Evolutionary conservation across 2,888 invertebrate genomes (phyloP), one percentile per base, ranked within the genome.

Genomic region (Nomada fucata): DNA sequence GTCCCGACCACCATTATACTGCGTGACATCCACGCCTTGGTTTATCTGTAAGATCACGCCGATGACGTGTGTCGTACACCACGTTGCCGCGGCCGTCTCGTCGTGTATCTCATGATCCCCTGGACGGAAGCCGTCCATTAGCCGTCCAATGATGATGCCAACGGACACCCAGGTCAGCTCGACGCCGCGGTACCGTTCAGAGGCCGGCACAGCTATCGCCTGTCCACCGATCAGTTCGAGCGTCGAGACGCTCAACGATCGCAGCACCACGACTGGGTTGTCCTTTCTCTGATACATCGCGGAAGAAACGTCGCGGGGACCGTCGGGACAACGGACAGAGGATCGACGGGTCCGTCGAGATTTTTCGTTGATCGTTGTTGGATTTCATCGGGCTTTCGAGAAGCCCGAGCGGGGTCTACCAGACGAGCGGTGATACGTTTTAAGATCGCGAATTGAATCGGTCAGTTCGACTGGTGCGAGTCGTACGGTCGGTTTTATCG

Each of bases 81-180:
- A 71, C 75, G 79, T 71, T 78, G 73, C 67, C 64, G 77, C 55
- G 42, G 71, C 50, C 78, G 84, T 76, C 36, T 36, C 76, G 82
- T 72, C 72, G 69, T 29, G 63, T 77, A 80, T 87, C 88, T 85
- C 90, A 88, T 90, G 87, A 91, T 91, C 85, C 87, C 83, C 85
- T 75, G 88, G 89, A 89, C 92, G 91, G 91, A 91, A 92, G 87
- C 87, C 79, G 82, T 81, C 88, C 84, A 92, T 92, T 91, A 91
- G 84, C 78, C 71, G 85, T 55, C 72, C 86, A 91, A 90, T 88
- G 87, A 89, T 88, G 89, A 90, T 89, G 88, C 88, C 84, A 87
- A 87, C 86, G 85, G 85, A 82, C 87, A 89, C 85, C 81, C 91
- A 85, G 90, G 88, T 91, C 90, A 85, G 87, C 85, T 65, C 74